Evolutionary conservation across 2,113 vertebrate species (phyloP).

Genomic region (Trochalopteron elliotii): DNA sequence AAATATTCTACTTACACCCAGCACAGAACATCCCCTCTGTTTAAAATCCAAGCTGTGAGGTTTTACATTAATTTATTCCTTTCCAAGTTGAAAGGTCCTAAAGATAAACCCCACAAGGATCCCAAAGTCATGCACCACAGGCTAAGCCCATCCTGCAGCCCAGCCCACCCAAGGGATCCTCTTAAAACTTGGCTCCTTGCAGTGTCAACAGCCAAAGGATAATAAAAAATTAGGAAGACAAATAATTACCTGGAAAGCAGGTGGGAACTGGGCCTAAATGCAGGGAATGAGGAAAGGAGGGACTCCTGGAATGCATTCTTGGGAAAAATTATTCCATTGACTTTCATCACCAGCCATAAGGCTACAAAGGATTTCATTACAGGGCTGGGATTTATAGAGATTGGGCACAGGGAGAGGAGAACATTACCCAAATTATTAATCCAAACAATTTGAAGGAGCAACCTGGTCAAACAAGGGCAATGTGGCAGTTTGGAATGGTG

Average conservation of each 20-base stretch:
- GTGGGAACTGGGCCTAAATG: not conserved
- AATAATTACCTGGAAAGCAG: not conserved
- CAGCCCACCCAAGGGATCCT: not conserved
- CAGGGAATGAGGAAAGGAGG: not conserved
- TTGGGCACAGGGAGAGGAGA: not conserved
- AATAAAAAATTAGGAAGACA: not conserved
- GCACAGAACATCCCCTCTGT: constrained; percentile 45
- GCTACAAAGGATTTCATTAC: not conserved
- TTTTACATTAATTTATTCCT: constrained; percentile 42
- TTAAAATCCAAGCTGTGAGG: constrained; percentile 43
- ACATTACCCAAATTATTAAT: not conserved
- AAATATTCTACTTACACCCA: constrained; percentile 45
- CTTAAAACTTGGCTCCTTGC: not conserved
- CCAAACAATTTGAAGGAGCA: not conserved
- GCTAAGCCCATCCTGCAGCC: not conserved
- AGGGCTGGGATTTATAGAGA: not conserved
- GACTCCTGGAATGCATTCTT: not conserved
- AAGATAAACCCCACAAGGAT: not conserved
- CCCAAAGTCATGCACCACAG: not conserved
- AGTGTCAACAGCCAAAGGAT: not conserved
- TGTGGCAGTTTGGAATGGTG: not conserved
- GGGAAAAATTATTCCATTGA: not conserved
- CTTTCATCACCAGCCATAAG: not conserved
- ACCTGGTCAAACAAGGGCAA: not conserved
- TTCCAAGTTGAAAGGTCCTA: constrained; percentile 6